phyloP scores from a whole-genome alignment of 1,140 invertebrate genomes.

The Magallana gigas region DNA sequence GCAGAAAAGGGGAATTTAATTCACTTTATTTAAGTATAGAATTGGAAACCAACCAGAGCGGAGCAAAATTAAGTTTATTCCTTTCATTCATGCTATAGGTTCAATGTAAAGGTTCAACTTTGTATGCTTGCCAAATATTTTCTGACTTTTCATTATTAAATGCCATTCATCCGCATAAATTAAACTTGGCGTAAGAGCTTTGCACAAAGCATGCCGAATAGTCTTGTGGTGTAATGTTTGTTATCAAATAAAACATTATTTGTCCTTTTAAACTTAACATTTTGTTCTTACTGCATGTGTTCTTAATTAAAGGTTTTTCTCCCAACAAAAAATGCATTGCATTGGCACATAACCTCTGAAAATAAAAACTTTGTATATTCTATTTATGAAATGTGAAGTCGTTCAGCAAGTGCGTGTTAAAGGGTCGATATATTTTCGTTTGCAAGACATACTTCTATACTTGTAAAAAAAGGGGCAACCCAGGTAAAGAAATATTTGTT shows the following conservation, averaged over 20 bases:
- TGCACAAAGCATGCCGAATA: constrained; percentile 14
- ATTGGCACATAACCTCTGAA: background rate
- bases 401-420: background rate
- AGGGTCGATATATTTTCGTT: background rate
- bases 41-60: too few relatives aligned
- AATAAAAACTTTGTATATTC: background rate
- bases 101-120: background rate
- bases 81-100: background rate
- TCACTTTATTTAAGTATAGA: too few relatives aligned
- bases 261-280: background rate
- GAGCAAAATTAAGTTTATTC: background rate
- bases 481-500: constrained; percentile 36
- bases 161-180: background rate
- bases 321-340: background rate
- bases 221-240: background rate
- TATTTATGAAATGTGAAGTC: background rate
- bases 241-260: background rate
- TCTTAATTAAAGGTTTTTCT: background rate
- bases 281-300: background rate
- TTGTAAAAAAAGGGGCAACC: background rate
- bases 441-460: background rate
- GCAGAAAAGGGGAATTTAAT: too few relatives aligned
- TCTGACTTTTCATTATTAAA: constrained; percentile 3
- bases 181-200: constrained; percentile 15
- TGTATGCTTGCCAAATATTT: background rate